Base-by-base conservation (phyloP, 2,888 invertebrate species). In the Thumatha senex region DNA sequence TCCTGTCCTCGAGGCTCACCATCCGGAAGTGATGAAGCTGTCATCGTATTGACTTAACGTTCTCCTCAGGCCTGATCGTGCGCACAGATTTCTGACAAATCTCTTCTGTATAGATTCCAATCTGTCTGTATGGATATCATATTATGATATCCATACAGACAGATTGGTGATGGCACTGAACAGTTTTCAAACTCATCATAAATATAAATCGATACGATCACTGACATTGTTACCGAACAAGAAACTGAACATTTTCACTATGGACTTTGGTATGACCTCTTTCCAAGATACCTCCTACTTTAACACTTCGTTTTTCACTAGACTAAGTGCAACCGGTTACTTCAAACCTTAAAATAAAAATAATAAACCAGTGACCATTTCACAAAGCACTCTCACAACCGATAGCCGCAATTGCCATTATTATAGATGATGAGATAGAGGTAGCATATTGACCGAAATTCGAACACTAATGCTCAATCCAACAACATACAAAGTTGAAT, bases 381-480 rank as follows among this genome's bases (percentile, higher is more conserved):
- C 18, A 56, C 51, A 52, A 57, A 55, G 55, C 51, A 56, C 53
- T 55, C 52, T 56, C 33, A 55, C 51, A 51, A 53, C 43, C 43
- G 7, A 63, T 46, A 48, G 46, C 42, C 31, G 51, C 55, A 67
- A 61, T 57, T 61, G 60, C 50, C 13, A 9, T 64, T 51, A 64
- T 62, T 64, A 67, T 50, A 56, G 45, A 67, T 66, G 51, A 60
- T 56, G 60, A 63, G 58, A 59, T 61, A 55, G 18, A 24, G 9
- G 11, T 39, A 48, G 47, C 13, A 48, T 47, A 57, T 50, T 54
- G 55, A 57, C 54, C 56, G 53, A 56, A 61, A 55, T 61, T 56
- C 35, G 18, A 66, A 51, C 58, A 51, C 60, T 56, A 50, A 61
- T 67, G 54, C 36, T 43, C 53, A 52, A 52, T 57, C 10, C 49